Base-by-base conservation (phyloP, 2,797 vertebrate species). In the Lagodon rhomboides region DNA sequence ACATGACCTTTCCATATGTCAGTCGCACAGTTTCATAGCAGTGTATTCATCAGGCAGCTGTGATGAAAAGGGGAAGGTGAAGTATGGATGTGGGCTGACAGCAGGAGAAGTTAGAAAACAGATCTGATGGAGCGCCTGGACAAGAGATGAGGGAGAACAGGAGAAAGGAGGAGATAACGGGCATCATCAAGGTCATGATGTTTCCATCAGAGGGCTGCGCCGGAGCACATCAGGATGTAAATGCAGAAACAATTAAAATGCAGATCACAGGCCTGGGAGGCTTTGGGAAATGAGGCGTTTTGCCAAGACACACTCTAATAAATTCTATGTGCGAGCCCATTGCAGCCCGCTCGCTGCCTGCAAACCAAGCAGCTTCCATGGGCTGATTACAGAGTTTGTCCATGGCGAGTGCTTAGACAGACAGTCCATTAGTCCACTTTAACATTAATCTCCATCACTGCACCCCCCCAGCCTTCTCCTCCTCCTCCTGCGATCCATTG, bases 361-460 rank as follows among this genome's bases (percentile, higher is more conserved):
- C 66, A 75, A 80, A 79, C 75, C 18, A 38, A 60, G 46, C 87
- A 75, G 75, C 81, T 80, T 86, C 69, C 61, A 70, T 58, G 64
- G 68, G 79, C 79, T 86, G 89, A 88, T 90, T 85, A 85, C 78
- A 78, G 78, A 85, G 80, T 92, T 89, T 90, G 85, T 89, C 74
- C 65, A 79, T 75, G 58, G 66, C 68, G 79, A 85, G 80, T 82
- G 82, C 87, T 79, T 51, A 77, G 85, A 86, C 84, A 85, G 90
- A 82, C 81, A 80, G 84, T 87, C 88, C 90, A 92, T 94, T 93
- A 91, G 90, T 80, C 77, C 76, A 62, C 82, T 86, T 89, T 88
- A 88, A 84, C 88, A 91, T 91, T 90, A 89, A 92, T 93, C 89
- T 90, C 83, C 79, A 90, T 92, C 89, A 86, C 78, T 49, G 70